These are phyloP conservation scores for Pteruthius melanotis DNA, from an alignment of 2,113 vertebrate genomes.

Conservation along the genomic window DNA sequence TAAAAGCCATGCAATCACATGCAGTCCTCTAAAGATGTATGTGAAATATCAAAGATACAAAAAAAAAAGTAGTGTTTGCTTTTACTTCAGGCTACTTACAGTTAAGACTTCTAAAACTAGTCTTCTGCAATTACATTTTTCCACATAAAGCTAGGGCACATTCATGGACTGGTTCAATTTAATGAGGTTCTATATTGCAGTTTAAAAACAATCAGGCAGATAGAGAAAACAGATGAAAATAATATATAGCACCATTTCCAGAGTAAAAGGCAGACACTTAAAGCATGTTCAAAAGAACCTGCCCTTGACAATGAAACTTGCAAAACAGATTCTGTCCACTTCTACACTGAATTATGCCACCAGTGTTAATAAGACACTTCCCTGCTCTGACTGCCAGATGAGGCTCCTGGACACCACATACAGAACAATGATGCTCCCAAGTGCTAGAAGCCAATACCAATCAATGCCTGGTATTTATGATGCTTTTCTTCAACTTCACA, in stretches of 20 bases:
- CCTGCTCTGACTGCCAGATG: background rate
- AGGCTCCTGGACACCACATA: accelerated
- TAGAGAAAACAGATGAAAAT: constrained; percentile 50
- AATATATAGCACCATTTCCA: background rate
- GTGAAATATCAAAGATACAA: constrained; percentile 3
- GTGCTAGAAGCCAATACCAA: background rate
- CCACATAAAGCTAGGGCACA: constrained; percentile 31
- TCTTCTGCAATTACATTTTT: constrained; percentile 35
- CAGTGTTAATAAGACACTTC: background rate
- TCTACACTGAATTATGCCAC: background rate
- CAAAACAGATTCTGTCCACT: constrained; percentile 31
- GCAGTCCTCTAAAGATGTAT: background rate
- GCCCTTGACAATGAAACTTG: background rate
- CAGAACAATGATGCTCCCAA: background rate
- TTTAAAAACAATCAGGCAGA: constrained; percentile 35
- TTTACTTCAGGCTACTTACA: constrained; percentile 29
- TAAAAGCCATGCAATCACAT: background rate
- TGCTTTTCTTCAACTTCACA: background rate
- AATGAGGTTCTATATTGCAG: constrained; percentile 53
- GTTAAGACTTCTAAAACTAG: constrained; percentile 13
- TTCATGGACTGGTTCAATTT: constrained; percentile 1
- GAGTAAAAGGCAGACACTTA: constrained; percentile 13
- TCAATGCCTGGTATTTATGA: background rate
- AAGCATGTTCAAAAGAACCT: background rate
- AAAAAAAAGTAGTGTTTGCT: background rate